Evolutionary conservation across 92 coral and sea anemone genomes (phyloP).

Genomic region (Porites rus): DNA sequence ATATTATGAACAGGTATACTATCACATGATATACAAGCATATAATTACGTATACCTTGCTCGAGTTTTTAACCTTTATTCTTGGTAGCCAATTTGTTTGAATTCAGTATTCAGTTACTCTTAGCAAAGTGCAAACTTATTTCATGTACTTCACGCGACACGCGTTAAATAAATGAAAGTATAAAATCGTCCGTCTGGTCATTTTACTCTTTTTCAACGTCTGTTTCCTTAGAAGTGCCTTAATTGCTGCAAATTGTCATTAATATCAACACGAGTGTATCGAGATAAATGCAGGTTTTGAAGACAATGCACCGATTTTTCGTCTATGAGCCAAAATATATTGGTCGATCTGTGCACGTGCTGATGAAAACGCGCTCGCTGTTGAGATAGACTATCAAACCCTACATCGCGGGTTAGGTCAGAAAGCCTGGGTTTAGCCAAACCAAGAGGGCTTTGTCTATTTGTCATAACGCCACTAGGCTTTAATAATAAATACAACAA

Average conservation of each 20-base stretch:
- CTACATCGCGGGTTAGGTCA: background rate
- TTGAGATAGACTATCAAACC: background rate
- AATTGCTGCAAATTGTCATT: constrained; percentile 42
- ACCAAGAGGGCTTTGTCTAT: background rate
- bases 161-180: background rate
- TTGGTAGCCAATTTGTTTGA: no score
- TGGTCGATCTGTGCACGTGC: constrained; percentile 6
- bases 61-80: no score
- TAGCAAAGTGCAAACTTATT: background rate
- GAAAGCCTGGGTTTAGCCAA: background rate
- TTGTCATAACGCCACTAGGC: background rate
- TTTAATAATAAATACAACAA: background rate
- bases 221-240: constrained; percentile 28
- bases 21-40: no score
- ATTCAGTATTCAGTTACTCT: no score
- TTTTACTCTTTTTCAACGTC: background rate
- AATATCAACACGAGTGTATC: constrained; percentile 41
- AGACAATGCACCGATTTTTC: background rate
- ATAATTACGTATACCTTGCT: no score
- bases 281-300: constrained; percentile 25
- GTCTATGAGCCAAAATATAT: background rate
- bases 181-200: background rate
- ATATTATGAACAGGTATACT: no score
- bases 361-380: background rate
- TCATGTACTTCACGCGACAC: background rate